phyloP scores from a whole-genome alignment of 2,888 invertebrate genomes.

The Hyposoter didymator region DNA sequence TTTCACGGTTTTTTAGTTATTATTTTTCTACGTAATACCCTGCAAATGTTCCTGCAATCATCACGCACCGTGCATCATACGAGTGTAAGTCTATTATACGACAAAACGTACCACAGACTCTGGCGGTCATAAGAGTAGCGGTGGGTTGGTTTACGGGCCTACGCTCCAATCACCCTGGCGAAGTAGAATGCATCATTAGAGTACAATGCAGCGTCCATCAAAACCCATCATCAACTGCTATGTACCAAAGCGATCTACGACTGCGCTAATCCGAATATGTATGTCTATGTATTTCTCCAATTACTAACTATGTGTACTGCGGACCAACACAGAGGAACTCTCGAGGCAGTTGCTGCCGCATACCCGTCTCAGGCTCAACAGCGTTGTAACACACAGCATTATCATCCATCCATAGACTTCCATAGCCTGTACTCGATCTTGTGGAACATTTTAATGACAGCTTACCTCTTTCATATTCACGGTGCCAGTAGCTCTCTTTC shows the following conservation, averaged over 20 bases:
- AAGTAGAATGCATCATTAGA: constrained; percentile 80
- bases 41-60: constrained; percentile 72
- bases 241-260: constrained; percentile 36
- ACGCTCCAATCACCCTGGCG: constrained; percentile 54
- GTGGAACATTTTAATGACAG: constrained; percentile 84
- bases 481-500: constrained; percentile 71
- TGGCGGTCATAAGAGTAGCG: constrained; percentile 55
- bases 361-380: constrained; percentile 41
- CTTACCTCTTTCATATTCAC: constrained; percentile 79
- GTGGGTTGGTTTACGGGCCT: constrained; percentile 63
- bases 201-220: constrained; percentile 80
- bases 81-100: constrained; percentile 43
- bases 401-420: constrained; percentile 76
- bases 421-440: constrained; percentile 80
- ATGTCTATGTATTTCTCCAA: constrained; percentile 1
- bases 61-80: constrained; percentile 55
- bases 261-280: constrained; percentile 36
- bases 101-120: constrained; percentile 71
- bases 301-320: constrained; percentile 47
- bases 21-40: constrained; percentile 40
- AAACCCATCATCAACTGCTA: constrained; percentile 70
- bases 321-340: constrained; percentile 36
- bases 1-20: constrained; percentile 47
- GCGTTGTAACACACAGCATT: constrained; percentile 72
- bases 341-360: constrained; percentile 13